Conservation (phyloP, 2,113 vertebrate species). For the Chrysemys picta region DNA sequence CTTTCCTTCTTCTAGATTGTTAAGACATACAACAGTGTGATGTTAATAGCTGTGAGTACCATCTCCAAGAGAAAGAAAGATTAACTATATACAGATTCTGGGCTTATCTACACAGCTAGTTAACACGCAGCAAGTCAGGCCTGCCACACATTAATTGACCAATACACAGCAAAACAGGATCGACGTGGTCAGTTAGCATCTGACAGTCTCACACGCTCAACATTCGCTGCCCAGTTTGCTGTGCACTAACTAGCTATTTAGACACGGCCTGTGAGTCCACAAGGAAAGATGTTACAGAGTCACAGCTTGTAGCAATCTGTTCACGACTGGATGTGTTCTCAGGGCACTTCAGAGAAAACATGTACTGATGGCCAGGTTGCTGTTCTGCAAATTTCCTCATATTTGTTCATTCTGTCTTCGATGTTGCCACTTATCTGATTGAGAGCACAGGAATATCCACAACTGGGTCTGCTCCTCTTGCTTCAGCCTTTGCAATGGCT, state of each 20-base stretch:
- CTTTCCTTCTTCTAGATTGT: neutral
- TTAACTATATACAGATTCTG: neutral
- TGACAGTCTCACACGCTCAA: neutral
- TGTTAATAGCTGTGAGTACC: neutral
- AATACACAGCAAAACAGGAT: neutral
- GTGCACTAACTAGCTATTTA: neutral
- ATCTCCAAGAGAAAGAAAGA: neutral
- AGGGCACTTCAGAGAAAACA: neutral
- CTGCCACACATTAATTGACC: neutral
- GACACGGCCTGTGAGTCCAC: neutral
- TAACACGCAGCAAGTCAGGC: neutral
- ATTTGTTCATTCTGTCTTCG: neutral
- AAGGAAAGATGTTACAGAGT: neutral
- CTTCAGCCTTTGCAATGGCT: neutral
- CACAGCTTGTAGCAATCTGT: neutral
- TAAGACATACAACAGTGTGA: neutral
- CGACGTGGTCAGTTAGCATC: too few relatives aligned
- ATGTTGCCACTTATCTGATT: neutral
- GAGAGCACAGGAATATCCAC: neutral
- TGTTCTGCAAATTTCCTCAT: neutral
- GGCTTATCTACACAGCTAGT: neutral
- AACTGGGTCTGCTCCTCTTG: neutral
- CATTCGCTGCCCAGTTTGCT: neutral
- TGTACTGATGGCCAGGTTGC: neutral
- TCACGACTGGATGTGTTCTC: neutral